These are phyloP conservation scores for Platynereis dumerilii DNA, from an alignment of 2,888 invertebrate genomes.

Conservation along the genomic window DNA sequence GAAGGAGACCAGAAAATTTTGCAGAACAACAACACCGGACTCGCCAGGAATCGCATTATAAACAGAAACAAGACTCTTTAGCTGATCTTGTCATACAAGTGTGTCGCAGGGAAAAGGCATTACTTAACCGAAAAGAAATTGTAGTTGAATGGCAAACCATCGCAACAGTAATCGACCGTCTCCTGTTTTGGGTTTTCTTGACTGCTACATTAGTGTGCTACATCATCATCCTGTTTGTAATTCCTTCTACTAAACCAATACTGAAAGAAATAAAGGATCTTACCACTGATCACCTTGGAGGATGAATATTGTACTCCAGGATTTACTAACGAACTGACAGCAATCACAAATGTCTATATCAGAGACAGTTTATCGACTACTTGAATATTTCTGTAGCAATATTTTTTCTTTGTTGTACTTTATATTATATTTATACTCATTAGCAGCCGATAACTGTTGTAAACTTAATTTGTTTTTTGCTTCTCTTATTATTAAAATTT, in stretches of 20 bases:
- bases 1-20: background rate
- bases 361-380: too few relatives aligned
- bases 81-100: slow-evolving; percentile 6
- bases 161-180: slow-evolving; percentile 55
- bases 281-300: too few relatives aligned
- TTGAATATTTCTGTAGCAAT: too few relatives aligned
- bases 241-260: slow-evolving; percentile 42
- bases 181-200: slow-evolving; percentile 58
- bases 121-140: slow-evolving; percentile 41
- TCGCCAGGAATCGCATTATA: background rate
- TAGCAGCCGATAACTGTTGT: too few relatives aligned
- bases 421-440: too few relatives aligned
- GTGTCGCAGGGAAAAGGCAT: slow-evolving; percentile 30
- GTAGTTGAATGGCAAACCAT: slow-evolving; percentile 60
- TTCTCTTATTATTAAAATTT: too few relatives aligned
- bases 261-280: too few relatives aligned
- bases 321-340: too few relatives aligned
- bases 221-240: slow-evolving; percentile 51
- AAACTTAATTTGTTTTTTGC: too few relatives aligned
- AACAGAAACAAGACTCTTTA: slow-evolving; percentile 18
- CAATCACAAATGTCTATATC: too few relatives aligned
- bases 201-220: slow-evolving; percentile 54
- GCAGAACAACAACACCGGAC: background rate
- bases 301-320: too few relatives aligned
- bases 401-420: too few relatives aligned